Percentiles rank a stretch among this genome's conserved stretches.
These are phyloP conservation scores for Geotrypetes seraphini DNA, from an alignment of 2,797 vertebrate genomes.

Conservation along the genomic window DNA sequence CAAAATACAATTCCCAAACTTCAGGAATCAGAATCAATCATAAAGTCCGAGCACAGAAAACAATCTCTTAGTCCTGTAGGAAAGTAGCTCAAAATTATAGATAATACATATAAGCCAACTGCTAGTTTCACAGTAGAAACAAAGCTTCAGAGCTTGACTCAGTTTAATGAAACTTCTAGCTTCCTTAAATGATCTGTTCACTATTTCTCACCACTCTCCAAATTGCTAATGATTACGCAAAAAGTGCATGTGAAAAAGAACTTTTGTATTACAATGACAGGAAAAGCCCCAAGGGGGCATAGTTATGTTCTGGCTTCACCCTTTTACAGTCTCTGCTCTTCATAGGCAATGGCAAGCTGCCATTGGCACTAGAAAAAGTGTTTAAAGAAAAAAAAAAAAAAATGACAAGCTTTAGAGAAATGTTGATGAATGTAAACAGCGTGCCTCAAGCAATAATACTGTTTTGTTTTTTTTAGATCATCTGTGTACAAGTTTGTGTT, in stretches of 20 bases:
- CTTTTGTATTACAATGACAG: conserved; percentile 6
- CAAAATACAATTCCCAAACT: too few relatives aligned
- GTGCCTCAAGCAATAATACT: conserved; percentile 32
- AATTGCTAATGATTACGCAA: conserved; percentile 17
- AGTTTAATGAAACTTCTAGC: neutral
- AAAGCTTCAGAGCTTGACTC: too few relatives aligned
- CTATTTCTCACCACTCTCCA: conserved; percentile 3
- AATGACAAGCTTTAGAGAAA: conserved; percentile 34
- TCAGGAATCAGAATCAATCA: too few relatives aligned
- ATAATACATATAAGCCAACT: too few relatives aligned
- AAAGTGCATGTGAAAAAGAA: conserved; percentile 17
- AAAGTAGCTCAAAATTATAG: neutral
- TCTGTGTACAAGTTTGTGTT: conserved; percentile 26
- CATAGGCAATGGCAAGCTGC: conserved; percentile 35
- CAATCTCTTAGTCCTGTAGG: too few relatives aligned
- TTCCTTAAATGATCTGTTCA: neutral
- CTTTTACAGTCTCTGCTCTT: conserved; percentile 27
- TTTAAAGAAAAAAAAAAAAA: conserved; percentile 32
- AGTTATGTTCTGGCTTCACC: conserved; percentile 24
- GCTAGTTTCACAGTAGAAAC: too few relatives aligned
- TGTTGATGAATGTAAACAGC: conserved; percentile 41
- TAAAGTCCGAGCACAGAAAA: too few relatives aligned
- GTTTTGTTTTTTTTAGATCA: conserved; percentile 39
- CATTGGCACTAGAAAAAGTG: conserved; percentile 37
- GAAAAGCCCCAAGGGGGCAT: conserved; percentile 14